Evolutionary conservation across 2,113 vertebrate genomes (phyloP).

Genomic region (Isichthys henryi): DNA sequence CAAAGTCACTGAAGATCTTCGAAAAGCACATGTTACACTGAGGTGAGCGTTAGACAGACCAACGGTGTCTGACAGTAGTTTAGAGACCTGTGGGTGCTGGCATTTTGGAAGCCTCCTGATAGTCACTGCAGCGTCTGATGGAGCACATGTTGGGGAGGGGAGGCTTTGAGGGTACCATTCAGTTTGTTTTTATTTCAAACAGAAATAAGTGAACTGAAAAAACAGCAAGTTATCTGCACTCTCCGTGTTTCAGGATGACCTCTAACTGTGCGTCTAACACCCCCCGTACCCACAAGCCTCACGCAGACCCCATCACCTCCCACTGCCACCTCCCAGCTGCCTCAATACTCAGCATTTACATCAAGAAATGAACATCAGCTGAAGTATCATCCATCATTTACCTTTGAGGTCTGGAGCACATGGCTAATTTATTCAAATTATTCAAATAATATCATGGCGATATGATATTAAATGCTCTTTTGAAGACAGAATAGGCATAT

Average conservation of each 20-base stretch:
- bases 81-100: background rate
- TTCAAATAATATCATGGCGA: too few relatives aligned
- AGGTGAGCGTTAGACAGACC: background rate
- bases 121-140: background rate
- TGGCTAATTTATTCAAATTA: background rate
- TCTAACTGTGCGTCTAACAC: background rate
- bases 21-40: background rate
- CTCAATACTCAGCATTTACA: background rate
- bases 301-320: background rate
- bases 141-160: background rate
- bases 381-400: background rate
- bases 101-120: background rate
- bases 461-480: too few relatives aligned
- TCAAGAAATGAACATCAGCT: background rate
- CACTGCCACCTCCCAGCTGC: background rate
- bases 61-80: background rate
- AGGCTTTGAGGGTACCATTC: background rate
- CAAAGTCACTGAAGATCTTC: background rate
- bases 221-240: background rate
- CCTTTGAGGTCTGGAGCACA: background rate
- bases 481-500: background rate
- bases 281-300: background rate
- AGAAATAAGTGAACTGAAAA: background rate
- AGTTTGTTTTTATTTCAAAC: too few relatives aligned
- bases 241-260: background rate